Base-by-base conservation (phyloP, 2,888 invertebrate species). In the Mimachlamys varia region DNA sequence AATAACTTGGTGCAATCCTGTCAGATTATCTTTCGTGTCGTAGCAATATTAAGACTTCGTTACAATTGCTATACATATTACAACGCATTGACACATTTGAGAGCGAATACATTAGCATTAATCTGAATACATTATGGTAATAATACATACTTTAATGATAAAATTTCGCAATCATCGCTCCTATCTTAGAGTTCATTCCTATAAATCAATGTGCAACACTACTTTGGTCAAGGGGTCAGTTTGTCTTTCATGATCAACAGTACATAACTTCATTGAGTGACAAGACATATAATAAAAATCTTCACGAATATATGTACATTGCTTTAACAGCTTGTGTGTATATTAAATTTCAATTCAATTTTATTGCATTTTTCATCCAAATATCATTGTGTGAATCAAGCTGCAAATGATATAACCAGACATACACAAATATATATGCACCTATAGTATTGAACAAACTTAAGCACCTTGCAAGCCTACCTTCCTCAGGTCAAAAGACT, bases 71-170 rank as follows among this genome's bases (percentile, higher is more conserved):
- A 76, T 33, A 76, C 33, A 76, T 76, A 76, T 76, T 33, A 76
- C 33, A 27, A 76, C 76, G n/a, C n/a, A 62, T 62, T 62, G 22
- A 62, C 62, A 76, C 76, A 33, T 76, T 33, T 33, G 27, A 76
- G 76, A 76, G 33, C 5, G 76, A 76, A 76, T 76, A 33, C 33
- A 33, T 76, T 76, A 76, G 22, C 76, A 76, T 76, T 33, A 33
- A 76, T 76, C 17, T 76, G 76, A 76, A 76, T 76, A 33, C 22
- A 33, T 76, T 76, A 76, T 76, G 76, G 12, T 76, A 76, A 76
- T 76, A 12, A 76, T 27, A 76, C 33, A 0, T 76, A 33, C 33
- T 76, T 76, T 33, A 13, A 12, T 76, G 76, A 76, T 76, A 27
- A 33, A 76, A 76, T 76, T 27, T 33, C 76, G 27, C 12, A 76